Base-by-base conservation (phyloP, 2,888 invertebrate genomes). In the Metellina segmentata region DNA sequence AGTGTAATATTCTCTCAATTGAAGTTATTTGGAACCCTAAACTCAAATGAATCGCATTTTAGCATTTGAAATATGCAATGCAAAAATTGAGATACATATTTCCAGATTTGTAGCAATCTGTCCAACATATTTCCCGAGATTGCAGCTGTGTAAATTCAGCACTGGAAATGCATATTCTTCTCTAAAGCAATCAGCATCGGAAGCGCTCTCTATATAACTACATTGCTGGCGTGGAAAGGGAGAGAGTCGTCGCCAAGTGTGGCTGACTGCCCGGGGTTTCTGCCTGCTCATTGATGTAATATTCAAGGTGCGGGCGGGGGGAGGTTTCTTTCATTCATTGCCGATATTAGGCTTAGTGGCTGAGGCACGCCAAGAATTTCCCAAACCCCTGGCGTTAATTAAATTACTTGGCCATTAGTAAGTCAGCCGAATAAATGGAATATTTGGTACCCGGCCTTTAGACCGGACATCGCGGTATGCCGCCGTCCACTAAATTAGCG, bases 341-440 rank as follows among this genome's bases (percentile, higher is more conserved):
- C 87, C 87, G 91, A 91, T 91, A 91, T 91, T 91, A 91, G 91
- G 91, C 87, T 91, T 91, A 91, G 91, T 91, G 91, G 91, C 91
- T 91, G 87, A 91, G 91, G 91, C 83, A 91, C 71, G 91, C 91
- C 87, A 91, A 91, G 91, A 91, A 91, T 91, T 91, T 91, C 83
- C 91, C 91, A 91, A 91, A 91, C 91, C 91, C 91, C 72, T 61
- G 87, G 91, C 87, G 91, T 91, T 91, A 91, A 91, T 91, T 91
- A 91, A 91, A 91, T 91, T 91, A 91, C 91, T 91, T 91, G 91
- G 91, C 91, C 91, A 91, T 91, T 91, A 91, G 91, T 91, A 87
- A 91, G 91, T 91, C 87, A 53, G 87, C 78, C 83, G 82, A 51
- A 87, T 87, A 82, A 82, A 87, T 87, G 91, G 87, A 87, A 91